Base-by-base conservation (phyloP, 1,140 invertebrate species). In the Nixonia krombeini region DNA sequence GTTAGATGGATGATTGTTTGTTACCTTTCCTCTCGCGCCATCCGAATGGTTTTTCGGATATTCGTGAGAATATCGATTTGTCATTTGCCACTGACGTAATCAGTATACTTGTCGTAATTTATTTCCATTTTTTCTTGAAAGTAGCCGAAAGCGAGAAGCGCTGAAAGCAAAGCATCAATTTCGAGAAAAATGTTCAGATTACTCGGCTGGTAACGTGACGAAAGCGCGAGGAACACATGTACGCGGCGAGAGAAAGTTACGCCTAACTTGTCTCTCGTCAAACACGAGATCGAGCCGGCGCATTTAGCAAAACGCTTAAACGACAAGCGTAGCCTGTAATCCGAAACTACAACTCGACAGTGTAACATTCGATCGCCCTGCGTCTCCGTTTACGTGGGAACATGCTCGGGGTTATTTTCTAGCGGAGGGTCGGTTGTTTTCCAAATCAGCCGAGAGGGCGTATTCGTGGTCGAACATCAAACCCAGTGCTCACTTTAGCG, bases 351-450 rank as follows among this genome's bases (percentile, higher is more conserved):
- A 58, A 57, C 59, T 46, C 46, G 68, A 70, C 68, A 71, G 56
- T 64, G 50, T 56, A 68, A 57, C 57, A 31, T 33, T 41, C 52
- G 42, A 10, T 49, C 45, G 49, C 40, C 52, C 50, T 42, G 31
- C 51, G 59, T 73, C 40, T 55, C 52, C 50, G 17, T 56, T 17
- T 64, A 78, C 76, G 80, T 83, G 81, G 80, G 81, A 83, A 83
- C 76, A 29, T 42, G 45, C 57, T 63, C 29, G 52, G 50, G 61
- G 64, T 51, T 58, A 41, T 40, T 67, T 70, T 67, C 66, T 59
- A 57, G 44, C 44, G 37, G 52, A 59, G 76, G 70, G 62, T 65
- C 53, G 72, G 58, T 78, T 79, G 72, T 81, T 81, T 78, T 75
- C 38, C 46, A 70, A 73, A 64, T 75, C 49, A 55, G 38, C 61